These are phyloP conservation scores for human (Homo sapiens) DNA, from an alignment of 2,113 vertebrate genomes.

Conservation along the genomic window GRCh38 chr18:55829001-55829500, in stretches of 20 bases:
- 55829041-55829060: slow-evolving; percentile 55
- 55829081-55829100: slow-evolving; percentile 46
- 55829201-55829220: slow-evolving; percentile 40
- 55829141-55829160: slow-evolving; percentile 68
- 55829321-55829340: not conserved
- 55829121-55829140: slow-evolving; percentile 48
- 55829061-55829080: slow-evolving; percentile 57
- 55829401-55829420: not conserved
- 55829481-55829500: slow-evolving; percentile 16
- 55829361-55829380: not conserved
- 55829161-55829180: slow-evolving; percentile 11
- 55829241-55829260: slow-evolving; percentile 14
- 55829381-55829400: not conserved
- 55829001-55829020: slow-evolving; percentile 47
- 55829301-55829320: not conserved
- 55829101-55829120: slow-evolving; percentile 57
- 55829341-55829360: not conserved
- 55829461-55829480: slow-evolving; percentile 17
- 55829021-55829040: slow-evolving; percentile 59
- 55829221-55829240: not conserved
- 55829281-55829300: not conserved
- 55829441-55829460: not conserved
- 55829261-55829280: slow-evolving; percentile 21
- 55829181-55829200: slow-evolving; percentile 37
- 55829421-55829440: slow-evolving; percentile 12